These are phyloP conservation scores for Argentina silus DNA, from an alignment of 2,797 vertebrate species.

Conservation along the genomic window DNA sequence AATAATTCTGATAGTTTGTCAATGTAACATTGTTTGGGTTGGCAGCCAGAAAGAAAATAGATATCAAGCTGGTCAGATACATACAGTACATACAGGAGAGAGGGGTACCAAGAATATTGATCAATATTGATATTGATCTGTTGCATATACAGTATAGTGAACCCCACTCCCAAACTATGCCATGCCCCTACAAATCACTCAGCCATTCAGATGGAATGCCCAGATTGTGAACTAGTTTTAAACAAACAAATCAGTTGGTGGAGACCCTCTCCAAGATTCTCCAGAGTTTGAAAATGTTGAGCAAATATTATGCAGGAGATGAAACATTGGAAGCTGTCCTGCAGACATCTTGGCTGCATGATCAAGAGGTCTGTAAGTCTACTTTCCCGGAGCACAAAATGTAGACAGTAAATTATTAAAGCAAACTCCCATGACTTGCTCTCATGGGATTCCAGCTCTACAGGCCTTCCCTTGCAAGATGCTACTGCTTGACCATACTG, in stretches of 20 bases:
- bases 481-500: neutral
- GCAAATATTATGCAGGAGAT: slow-evolving; percentile 23
- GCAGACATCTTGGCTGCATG: slow-evolving; percentile 29
- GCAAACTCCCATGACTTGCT: neutral
- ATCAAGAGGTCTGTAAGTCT: slow-evolving; percentile 24
- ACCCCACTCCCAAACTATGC: too few species aligned
- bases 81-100: too few species aligned
- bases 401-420: neutral
- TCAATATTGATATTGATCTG: too few species aligned
- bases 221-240: slow-evolving; percentile 21
- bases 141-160: too few species aligned
- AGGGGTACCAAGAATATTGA: too few species aligned
- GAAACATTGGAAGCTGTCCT: slow-evolving; percentile 10
- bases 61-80: neutral
- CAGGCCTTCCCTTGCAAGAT: neutral
- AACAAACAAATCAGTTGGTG: slow-evolving; percentile 29
- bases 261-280: neutral
- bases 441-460: neutral
- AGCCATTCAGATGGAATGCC: too few species aligned
- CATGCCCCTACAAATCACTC: too few species aligned
- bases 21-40: neutral
- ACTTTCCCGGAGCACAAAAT: neutral
- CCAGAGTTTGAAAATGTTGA: slow-evolving; percentile 21
- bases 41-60: neutral
- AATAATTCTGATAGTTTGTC: neutral